phyloP scores from a whole-genome alignment of 2,113 vertebrate genomes.

The Xyrauchen texanus region DNA sequence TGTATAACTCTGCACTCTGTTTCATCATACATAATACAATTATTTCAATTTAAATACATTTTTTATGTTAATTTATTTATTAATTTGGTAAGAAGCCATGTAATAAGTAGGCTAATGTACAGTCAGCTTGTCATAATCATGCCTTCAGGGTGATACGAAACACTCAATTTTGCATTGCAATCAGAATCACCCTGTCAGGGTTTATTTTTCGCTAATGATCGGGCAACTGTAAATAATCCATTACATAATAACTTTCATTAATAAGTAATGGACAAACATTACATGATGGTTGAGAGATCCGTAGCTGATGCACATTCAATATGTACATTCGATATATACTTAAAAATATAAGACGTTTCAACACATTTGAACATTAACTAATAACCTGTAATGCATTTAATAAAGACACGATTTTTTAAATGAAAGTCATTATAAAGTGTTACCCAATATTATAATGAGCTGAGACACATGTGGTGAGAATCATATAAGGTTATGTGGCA shows the following conservation, averaged over 20 bases:
- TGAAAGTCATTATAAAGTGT: not conserved
- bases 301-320: not conserved
- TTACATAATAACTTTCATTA: conserved; percentile 19
- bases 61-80: conserved; percentile 7
- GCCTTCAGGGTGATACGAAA: not conserved
- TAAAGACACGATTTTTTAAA: not conserved
- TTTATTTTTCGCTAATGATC: not conserved
- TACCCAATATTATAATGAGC: not conserved
- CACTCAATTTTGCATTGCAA: not conserved
- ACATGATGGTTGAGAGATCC: not conserved
- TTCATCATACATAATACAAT: conserved; percentile 24
- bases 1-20: not conserved
- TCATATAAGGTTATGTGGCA: not conserved
- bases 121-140: not conserved
- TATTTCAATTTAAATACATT: not conserved
- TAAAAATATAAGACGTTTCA: not conserved
- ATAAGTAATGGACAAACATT: conserved; percentile 26
- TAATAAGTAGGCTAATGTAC: not conserved
- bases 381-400: not conserved
- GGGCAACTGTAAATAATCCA: conserved; percentile 10
- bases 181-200: conserved; percentile 1
- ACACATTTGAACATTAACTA: not conserved
- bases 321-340: not conserved
- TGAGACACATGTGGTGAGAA: not conserved
- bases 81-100: not conserved